Evolutionary conservation across 2,113 vertebrate genomes (phyloP), one percentile per base, ranked within the genome.

Genomic region (Epinephelus fuscoguttatus): DNA sequence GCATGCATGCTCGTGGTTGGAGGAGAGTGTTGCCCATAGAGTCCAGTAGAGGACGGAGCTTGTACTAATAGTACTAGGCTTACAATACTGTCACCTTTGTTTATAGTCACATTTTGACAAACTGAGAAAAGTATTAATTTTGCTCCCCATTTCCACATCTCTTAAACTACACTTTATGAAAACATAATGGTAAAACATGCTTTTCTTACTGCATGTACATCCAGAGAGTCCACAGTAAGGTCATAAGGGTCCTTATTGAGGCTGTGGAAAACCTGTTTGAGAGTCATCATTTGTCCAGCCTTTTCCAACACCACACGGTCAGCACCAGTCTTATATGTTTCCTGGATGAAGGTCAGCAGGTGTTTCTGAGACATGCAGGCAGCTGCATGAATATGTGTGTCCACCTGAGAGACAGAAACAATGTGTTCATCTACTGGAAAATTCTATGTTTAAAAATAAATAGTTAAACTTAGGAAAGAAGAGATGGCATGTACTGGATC

Each of bases 351-450:
- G 69, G 97, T 97, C 75, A 99, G 90, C 37, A 99, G 95, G 60
- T 99, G 98, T 89, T 99, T 99, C 96, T 99, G 98, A 92, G 98
- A 99, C 98, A 99, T 99, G 95, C 98, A 99, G 81, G 98, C 98
- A 0, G 98, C 98, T 69, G 98, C 98, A 0, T 99, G 98, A 92
- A 99, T 99, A 78, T 99, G 98, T 0, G 98, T 99, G 95, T 99
- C 98, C 94, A 99, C 97, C 98, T 99, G 93, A 17, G 60, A 56
- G 70, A 72, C 13, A 80, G 2, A 80, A 70, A 64, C 4, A 23
- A 40, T 23, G 37, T 42, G 60, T 45, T 53, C 9, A 67, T 64
- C 64, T 30, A 11, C 18, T 4, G 10, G 40, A 33, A 73, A 33
- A 25, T 3, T 42, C 3, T 19, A 10, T 23, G 70, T 66, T 62